Evolutionary conservation across 2,113 vertebrate species (phyloP), one percentile per base, ranked within the genome.

Genomic region (Orycteropus afer): DNA sequence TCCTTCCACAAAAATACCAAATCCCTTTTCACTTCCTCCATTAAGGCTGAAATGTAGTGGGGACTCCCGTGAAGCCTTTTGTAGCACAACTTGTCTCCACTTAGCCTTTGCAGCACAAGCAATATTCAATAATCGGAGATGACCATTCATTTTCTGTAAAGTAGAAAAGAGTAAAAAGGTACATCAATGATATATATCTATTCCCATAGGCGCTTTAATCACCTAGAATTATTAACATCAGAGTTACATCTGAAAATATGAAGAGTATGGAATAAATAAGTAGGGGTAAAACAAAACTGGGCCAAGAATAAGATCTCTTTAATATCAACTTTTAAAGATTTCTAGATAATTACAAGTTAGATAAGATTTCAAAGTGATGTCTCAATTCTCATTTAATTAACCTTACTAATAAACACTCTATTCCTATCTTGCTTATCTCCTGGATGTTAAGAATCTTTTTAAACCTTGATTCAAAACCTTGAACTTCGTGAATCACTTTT

Each of bases 91-190:
- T 95, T 99, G 99, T 94, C 99, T 98, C 99, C 99, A 99, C 96
- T 99, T 99, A 0, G 99, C 99, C 96, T 99, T 99, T 96, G 99
- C 99, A 49, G 99, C 99, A 86, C 99, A 99, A 1, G 99, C 99
- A 73, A 99, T 99, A 97, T 99, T 99, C 97, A 99, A 97, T 97
- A 99, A 97, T 61, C 99, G 98, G 97, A 99, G 98, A 94, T 99
- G 99, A 84, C 99, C 99, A 92, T 99, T 99, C 99, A 99, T 99
- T 98, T 99, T 99, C 99, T 99, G 97, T 42, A 95, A 97, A 83
- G 61, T 49, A 97, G 32, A 96, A 90, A 95, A 90, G 59, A 57
- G 18, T 89, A 82, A 59, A 40, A 55, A 86, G n/a, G 14, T 47
- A 74, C 40, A 63, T 7, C 74, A 34, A 82, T 83, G 15, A n/a